phyloP scores from a whole-genome alignment of 2,888 invertebrate species.

The Venusia cambrica region DNA sequence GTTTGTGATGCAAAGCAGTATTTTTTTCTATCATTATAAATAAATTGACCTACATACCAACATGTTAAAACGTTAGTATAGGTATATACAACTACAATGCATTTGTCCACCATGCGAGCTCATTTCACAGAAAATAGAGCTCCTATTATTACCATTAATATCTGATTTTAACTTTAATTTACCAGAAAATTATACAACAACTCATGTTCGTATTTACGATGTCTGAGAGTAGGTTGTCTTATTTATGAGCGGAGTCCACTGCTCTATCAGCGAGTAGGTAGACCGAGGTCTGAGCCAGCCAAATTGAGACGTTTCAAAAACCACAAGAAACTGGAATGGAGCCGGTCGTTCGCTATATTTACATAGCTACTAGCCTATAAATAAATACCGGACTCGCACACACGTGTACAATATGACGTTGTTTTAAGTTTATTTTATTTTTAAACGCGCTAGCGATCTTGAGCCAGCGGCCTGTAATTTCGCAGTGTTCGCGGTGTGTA shows the following conservation, averaged over 20 bases:
- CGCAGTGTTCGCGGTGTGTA: slow-evolving; percentile 77
- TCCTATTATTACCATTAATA: slow-evolving; percentile 10
- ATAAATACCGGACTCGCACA: slow-evolving; percentile 78
- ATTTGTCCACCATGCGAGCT: slow-evolving; percentile 4
- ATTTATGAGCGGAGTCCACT: slow-evolving; percentile 12
- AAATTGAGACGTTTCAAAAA: slow-evolving; percentile 76
- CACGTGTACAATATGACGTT: slow-evolving; percentile 77
- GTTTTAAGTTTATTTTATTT: slow-evolving; percentile 81
- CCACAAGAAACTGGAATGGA: slow-evolving; percentile 67
- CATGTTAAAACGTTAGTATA: neutral
- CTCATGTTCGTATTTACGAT: slow-evolving; percentile 11
- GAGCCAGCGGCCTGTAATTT: slow-evolving; percentile 74
- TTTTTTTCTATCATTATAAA: too few relatives aligned
- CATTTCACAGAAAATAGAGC: slow-evolving; percentile 6
- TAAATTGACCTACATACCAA: too few relatives aligned
- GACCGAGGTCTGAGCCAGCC: slow-evolving; percentile 36
- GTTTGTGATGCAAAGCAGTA: too few relatives aligned
- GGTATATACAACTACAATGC: neutral
- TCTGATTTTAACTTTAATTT: slow-evolving; percentile 11
- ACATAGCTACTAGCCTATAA: slow-evolving; percentile 80
- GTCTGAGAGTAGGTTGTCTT: slow-evolving; percentile 15
- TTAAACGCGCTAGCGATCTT: slow-evolving; percentile 71
- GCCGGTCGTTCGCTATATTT: slow-evolving; percentile 65
- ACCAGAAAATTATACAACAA: slow-evolving; percentile 9
- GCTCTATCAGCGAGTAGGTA: slow-evolving; percentile 13